A percentile compares a stretch with the other conserved stretches of the same genome.
These are phyloP conservation scores for Eudasyphora cyanicolor DNA, from an alignment of 2,888 invertebrate genomes.

Conservation along the genomic window DNA sequence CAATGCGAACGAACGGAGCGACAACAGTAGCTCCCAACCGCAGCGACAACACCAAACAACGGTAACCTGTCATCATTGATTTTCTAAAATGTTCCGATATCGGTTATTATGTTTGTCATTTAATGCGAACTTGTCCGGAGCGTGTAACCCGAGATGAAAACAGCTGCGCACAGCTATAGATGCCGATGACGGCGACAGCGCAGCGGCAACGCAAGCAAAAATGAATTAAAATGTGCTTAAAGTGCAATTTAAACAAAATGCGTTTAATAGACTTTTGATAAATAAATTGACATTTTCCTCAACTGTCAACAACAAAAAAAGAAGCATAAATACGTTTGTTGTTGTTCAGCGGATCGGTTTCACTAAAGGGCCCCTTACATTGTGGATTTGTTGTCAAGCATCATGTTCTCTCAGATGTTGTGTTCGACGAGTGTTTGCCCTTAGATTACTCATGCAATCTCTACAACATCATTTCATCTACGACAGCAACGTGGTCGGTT, in stretches of 20 bases:
- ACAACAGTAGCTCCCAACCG: constrained; percentile 10
- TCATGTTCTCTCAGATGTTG: no score
- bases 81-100: constrained; percentile 46
- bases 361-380: no score
- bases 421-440: no score
- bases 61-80: constrained; percentile 42
- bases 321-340: no score
- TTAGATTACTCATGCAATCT: no score
- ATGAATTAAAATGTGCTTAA: constrained; percentile 20
- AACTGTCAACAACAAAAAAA: constrained; percentile 66
- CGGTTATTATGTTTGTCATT: constrained; percentile 38
- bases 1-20: not conserved
- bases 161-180: constrained; percentile 9
- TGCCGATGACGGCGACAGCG: no score
- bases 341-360: no score
- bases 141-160: constrained; percentile 30
- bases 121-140: constrained; percentile 33
- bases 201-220: not conserved
- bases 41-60: constrained; percentile 15
- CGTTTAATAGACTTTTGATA: constrained; percentile 32
- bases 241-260: constrained; percentile 35
- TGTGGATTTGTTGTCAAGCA: no score
- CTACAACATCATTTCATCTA: no score
- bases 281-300: constrained; percentile 39
- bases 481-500: no score